Evolutionary conservation across 2,888 invertebrate genomes (phyloP).

Genomic region (Pyrrhosoma nymphula): DNA sequence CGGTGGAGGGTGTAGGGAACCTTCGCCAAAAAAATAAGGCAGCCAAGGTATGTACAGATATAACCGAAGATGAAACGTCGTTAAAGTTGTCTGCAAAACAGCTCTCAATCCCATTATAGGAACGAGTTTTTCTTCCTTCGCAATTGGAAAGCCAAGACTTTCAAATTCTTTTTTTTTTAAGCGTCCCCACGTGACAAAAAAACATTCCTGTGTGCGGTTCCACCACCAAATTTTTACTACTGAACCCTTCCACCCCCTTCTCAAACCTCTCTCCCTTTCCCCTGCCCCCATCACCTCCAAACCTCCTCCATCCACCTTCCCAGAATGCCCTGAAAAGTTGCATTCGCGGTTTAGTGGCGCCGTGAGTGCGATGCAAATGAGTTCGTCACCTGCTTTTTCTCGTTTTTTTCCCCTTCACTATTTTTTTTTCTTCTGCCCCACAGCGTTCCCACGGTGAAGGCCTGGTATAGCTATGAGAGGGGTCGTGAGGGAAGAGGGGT

Average conservation of each 20-base stretch:
- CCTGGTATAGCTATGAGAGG: background rate
- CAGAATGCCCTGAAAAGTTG: background rate
- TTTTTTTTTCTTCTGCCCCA: no score
- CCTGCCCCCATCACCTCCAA: background rate
- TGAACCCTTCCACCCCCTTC: background rate
- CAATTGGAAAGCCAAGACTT: constrained; percentile 20
- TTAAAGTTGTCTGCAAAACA: constrained; percentile 8
- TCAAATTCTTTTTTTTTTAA: background rate
- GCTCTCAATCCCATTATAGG: background rate
- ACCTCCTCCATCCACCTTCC: background rate
- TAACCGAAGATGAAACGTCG: background rate
- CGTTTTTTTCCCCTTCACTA: background rate
- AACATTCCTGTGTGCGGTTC: background rate
- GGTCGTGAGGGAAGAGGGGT: background rate
- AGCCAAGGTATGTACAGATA: background rate
- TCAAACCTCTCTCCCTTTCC: no score
- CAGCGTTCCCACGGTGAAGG: constrained; percentile 12
- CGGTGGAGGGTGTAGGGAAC: background rate
- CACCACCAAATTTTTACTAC: background rate
- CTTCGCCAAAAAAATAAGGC: background rate
- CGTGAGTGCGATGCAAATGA: constrained; percentile 51
- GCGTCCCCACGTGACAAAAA: background rate
- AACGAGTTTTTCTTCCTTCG: background rate
- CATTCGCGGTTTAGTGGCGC: constrained; percentile 28
- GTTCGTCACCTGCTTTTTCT: background rate